Evolutionary conservation across 2,113 vertebrate genomes (phyloP), one percentile per base, ranked within the genome.

Genomic region (Psittacus erithacus): DNA sequence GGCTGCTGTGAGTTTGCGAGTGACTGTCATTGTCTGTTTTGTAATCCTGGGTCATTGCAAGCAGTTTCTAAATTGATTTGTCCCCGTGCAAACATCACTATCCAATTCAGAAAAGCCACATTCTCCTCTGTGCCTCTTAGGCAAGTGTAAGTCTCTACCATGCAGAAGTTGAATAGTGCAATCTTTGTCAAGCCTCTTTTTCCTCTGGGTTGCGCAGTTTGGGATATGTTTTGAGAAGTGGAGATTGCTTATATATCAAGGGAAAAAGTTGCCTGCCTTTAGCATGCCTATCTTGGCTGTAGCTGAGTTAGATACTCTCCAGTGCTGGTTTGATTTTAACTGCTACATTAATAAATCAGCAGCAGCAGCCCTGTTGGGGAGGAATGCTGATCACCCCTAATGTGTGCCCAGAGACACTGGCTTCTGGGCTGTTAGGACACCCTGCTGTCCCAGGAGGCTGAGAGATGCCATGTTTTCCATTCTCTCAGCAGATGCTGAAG

Each of bases 111-210:
- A 50, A 8, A 4, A 59, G 24, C 49, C 44, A 16, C 1, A 1
- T 41, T 65, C 75, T 76, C 49, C n/a, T 43, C 71, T 4, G 4
- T 17, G 57, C 41, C 49, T 31, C 67, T 60, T 44, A 8, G 22
- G 71, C 76, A 47, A 67, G 39, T 6, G 13, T 35, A 47, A 17
- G 62, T 57, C 49, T 49, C 62, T 35, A 29, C 50, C 73, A 18
- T 0, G 2, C 25, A 23, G 1, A 63, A n/a, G 31, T 12, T 11
- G 7, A 35, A 43, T 25, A 2, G 41, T 28, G 29, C 39, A 23
- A 18, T 41, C 75, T 50, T 57, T 50, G 6, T 25, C 13, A 73
- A 49, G 52, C 10, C 25, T 46, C 47, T 85, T 85, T 78, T 89
- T 38, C 57, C 67, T 74, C 73, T 33, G 49, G n/a, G 24, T 69